These are phyloP conservation scores for Drosophila lutescens DNA, from an alignment of 2,888 invertebrate species.

Conservation along the genomic window DNA sequence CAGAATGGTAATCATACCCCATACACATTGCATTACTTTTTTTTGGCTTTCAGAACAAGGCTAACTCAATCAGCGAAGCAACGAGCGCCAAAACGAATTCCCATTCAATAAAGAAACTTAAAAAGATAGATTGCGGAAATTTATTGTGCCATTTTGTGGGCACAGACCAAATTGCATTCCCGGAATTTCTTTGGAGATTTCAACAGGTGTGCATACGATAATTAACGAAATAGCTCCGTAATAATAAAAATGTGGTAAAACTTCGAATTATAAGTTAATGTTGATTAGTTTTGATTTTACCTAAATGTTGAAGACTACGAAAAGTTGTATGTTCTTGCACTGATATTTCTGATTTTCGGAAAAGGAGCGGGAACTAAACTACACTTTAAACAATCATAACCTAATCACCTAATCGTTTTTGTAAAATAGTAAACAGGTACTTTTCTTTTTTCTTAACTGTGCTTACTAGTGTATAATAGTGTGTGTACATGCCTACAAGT, in stretches of 20 bases:
- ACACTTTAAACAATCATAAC: no score
- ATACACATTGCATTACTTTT: constrained; percentile 25
- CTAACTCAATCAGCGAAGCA: constrained; percentile 19
- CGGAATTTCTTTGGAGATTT: constrained; percentile 16
- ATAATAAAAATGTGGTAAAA: no score
- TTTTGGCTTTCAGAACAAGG: neutral
- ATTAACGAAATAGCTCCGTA: constrained; percentile 55
- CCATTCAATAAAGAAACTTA: constrained; percentile 2
- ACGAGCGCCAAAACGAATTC: neutral
- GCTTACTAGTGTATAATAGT: neutral
- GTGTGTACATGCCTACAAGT: neutral
- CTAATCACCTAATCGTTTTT: no score
- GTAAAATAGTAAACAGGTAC: neutral
- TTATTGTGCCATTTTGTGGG: constrained; percentile 20
- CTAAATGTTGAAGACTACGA: no score
- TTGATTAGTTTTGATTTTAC: no score
- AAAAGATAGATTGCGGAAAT: constrained; percentile 12
- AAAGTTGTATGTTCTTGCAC: no score
- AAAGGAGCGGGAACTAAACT: no score
- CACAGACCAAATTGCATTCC: constrained; percentile 1
- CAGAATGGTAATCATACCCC: constrained; percentile 14
- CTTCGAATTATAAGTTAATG: no score
- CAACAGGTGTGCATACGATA: constrained; percentile 30
- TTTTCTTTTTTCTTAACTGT: neutral
- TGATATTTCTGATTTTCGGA: no score